A percentile compares a stretch with the other conserved stretches of the same genome.
These are phyloP conservation scores for Drosophila glabriapex DNA, from an alignment of 2,888 invertebrate genomes.

Conservation along the genomic window DNA sequence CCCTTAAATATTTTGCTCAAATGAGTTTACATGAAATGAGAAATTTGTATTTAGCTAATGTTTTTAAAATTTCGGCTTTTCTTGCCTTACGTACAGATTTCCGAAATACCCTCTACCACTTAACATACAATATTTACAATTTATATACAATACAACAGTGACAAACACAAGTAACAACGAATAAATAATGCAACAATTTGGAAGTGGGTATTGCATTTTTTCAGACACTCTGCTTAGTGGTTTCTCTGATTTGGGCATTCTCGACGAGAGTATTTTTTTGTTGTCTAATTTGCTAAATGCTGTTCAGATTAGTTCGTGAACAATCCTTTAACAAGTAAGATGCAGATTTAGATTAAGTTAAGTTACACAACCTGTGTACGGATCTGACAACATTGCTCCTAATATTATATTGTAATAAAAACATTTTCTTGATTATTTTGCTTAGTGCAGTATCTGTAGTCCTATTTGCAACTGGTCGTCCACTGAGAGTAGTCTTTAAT, in stretches of 20 bases:
- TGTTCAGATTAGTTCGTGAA: neutral
- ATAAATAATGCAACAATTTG: too few species aligned
- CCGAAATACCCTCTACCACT: neutral
- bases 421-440: conserved; percentile 7
- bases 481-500: conserved; percentile 75
- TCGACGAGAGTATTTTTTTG: neutral
- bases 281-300: too few species aligned
- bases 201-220: too few species aligned
- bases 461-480: conserved; percentile 20
- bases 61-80: neutral
- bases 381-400: neutral
- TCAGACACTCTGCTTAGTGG: too few species aligned
- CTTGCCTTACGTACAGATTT: neutral
- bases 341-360: neutral
- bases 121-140: neutral
- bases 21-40: neutral
- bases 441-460: conserved; percentile 14
- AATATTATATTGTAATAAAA: neutral
- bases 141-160: too few species aligned
- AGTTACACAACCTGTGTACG: neutral
- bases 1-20: neutral
- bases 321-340: neutral
- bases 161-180: too few species aligned
- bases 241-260: conserved; percentile 2
- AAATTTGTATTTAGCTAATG: neutral